Conservation (phyloP, 2,113 vertebrate species). For the Carlito syrichta region DNA sequence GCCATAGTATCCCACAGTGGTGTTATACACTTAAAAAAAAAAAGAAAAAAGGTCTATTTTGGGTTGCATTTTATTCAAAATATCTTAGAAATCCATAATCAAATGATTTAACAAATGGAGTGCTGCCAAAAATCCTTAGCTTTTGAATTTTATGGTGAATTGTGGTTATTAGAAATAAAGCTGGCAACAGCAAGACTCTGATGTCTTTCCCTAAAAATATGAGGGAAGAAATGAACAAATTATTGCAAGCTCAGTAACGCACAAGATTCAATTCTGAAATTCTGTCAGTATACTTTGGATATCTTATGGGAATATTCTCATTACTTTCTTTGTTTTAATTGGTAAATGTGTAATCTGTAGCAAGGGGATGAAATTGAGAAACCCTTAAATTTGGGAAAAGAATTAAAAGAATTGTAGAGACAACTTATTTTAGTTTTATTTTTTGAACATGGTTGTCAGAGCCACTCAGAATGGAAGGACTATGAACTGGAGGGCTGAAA, state of each 20-base stretch:
- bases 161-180: slow-evolving; percentile 6
- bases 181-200: neutral
- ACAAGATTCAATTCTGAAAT: neutral
- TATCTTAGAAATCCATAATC: neutral
- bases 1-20: neutral
- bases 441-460: neutral
- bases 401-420: neutral
- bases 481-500: neutral
- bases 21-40: neutral
- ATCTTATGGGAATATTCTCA: neutral
- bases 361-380: neutral
- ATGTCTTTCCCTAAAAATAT: neutral
- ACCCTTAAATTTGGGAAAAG: neutral
- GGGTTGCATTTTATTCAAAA: neutral
- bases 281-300: neutral
- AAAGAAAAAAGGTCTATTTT: neutral
- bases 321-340: neutral
- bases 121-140: neutral
- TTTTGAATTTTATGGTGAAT: neutral
- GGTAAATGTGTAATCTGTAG: neutral
- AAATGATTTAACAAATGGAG: neutral
- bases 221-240: neutral
- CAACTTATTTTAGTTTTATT: neutral
- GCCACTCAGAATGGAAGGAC: neutral
- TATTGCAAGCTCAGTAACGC: neutral